Evolutionary conservation across 2,113 vertebrate genomes (phyloP).

Genomic region (Pangasianodon hypophthalmus): DNA sequence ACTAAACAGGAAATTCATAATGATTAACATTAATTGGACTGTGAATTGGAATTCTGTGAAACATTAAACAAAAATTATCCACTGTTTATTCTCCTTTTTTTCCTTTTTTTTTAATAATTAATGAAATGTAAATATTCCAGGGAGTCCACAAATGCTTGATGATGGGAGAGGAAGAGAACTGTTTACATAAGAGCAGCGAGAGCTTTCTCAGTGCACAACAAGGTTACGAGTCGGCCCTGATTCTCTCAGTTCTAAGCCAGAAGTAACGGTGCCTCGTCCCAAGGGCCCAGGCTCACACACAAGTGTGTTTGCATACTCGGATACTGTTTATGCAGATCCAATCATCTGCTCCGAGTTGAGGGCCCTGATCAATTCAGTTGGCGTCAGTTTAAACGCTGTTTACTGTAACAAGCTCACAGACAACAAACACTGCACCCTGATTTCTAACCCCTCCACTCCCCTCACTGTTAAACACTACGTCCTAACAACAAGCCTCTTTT

Average conservation of each 20-base stretch:
- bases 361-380: conserved; percentile 87
- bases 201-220: conserved; percentile 64
- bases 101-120: conserved; percentile 87
- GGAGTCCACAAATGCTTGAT: conserved; percentile 80
- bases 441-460: background rate
- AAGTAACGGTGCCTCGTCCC: conserved; percentile 88
- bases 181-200: conserved; percentile 88
- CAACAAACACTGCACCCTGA: background rate
- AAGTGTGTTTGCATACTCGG: conserved; percentile 93
- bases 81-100: conserved; percentile 81
- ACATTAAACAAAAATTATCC: conserved; percentile 91
- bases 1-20: conserved; percentile 86
- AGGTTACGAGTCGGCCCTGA: conserved; percentile 83
- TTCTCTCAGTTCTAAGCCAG: conserved; percentile 82
- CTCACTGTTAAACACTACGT: background rate
- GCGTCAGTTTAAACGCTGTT: conserved; percentile 92
- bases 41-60: conserved; percentile 83
- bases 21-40: conserved; percentile 92
- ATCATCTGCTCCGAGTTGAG: conserved; percentile 79
- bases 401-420: conserved; percentile 88
- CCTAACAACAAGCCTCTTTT: conserved; percentile 46
- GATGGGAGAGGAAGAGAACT: conserved; percentile 85
- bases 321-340: conserved; percentile 94
- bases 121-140: conserved; percentile 93
- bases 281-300: conserved; percentile 76